These are phyloP conservation scores for Rhopalosiphum nymphaeae DNA, from an alignment of 2,888 invertebrate species.

Conservation along the genomic window DNA sequence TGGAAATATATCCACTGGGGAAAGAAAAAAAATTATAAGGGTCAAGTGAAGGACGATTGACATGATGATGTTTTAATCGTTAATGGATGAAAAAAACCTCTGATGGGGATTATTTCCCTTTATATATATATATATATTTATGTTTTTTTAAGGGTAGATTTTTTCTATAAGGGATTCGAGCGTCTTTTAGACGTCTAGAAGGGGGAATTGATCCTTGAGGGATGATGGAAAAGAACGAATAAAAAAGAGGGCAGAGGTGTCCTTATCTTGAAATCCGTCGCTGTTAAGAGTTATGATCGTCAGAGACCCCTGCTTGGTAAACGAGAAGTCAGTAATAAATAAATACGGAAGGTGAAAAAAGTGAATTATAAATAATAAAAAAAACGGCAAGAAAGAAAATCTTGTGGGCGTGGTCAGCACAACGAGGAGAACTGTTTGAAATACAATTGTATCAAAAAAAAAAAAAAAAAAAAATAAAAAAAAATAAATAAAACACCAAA, in stretches of 20 bases:
- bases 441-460: background rate
- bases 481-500: background rate
- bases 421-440: background rate
- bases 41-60: constrained; percentile 64
- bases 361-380: constrained; percentile 56
- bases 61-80: constrained; percentile 65
- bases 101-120: constrained; percentile 54
- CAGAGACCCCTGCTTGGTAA: constrained; percentile 54
- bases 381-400: constrained; percentile 41
- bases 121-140: constrained; percentile 44
- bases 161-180: constrained; percentile 41
- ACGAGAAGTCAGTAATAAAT: constrained; percentile 64
- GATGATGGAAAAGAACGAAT: constrained; percentile 50
- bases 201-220: constrained; percentile 64
- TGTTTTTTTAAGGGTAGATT: constrained; percentile 61
- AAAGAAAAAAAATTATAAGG: constrained; percentile 51
- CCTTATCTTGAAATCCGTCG: constrained; percentile 64
- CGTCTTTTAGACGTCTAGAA: constrained; percentile 64
- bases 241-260: constrained; percentile 63
- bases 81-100: constrained; percentile 64
- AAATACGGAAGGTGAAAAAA: constrained; percentile 62
- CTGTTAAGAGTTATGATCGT: constrained; percentile 64
- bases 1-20: constrained; percentile 52
- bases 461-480: constrained; percentile 25
- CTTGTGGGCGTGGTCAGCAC: background rate